These are phyloP conservation scores for Tylochromis polylepis DNA, from an alignment of 2,113 vertebrate species.

Conservation along the genomic window DNA sequence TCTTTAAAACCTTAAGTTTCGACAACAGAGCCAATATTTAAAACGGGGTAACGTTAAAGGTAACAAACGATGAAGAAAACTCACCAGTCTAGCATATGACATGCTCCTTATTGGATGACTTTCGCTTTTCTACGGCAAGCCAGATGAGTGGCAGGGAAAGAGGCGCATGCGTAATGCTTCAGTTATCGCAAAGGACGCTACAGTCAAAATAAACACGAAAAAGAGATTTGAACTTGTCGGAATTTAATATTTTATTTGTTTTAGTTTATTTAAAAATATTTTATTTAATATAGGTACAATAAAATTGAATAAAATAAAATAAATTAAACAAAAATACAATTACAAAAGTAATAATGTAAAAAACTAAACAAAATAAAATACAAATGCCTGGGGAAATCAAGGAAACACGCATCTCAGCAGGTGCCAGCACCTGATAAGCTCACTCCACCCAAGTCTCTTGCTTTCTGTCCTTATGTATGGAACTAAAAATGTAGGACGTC, in stretches of 20 bases:
- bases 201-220: neutral
- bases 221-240: no score
- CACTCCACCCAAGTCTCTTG: neutral
- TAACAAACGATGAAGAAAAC: neutral
- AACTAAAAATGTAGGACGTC: accelerated
- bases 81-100: conserved; percentile 56
- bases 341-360: neutral
- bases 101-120: neutral
- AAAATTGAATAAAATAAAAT: neutral
- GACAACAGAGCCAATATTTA: no score
- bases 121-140: conserved; percentile 44
- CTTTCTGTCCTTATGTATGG: neutral
- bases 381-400: accelerated
- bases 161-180: neutral
- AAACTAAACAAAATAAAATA: accelerated
- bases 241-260: no score
- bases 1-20: accelerated
- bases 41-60: accelerated
- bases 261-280: neutral
- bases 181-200: neutral
- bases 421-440: neutral
- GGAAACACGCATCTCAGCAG: neutral
- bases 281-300: neutral
- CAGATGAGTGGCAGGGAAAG: accelerated
- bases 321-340: neutral